A percentile compares a stretch with the other conserved stretches of the same genome.
phyloP scores from a whole-genome alignment of 2,888 invertebrate genomes.

The Rotaria macrura region DNA sequence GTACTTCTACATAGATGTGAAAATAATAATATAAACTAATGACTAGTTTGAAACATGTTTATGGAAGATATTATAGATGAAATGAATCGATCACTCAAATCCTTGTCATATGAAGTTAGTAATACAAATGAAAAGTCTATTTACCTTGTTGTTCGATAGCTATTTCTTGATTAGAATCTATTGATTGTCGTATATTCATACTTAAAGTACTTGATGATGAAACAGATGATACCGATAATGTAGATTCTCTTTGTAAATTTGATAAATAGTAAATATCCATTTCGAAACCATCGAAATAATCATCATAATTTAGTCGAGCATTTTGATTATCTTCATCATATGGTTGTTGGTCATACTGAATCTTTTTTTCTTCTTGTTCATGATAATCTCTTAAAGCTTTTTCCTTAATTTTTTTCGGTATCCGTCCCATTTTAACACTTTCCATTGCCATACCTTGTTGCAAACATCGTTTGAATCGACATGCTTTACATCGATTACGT shows the following conservation, averaged over 20 bases:
- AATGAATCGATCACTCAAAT: too few species aligned
- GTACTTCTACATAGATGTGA: background rate
- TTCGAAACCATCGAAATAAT: too few species aligned
- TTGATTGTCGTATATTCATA: background rate
- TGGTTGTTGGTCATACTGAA: background rate
- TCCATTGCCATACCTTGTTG: conserved; percentile 24
- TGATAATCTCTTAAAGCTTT: background rate
- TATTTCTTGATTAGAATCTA: background rate
- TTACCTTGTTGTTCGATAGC: background rate
- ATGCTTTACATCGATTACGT: conserved; percentile 28
- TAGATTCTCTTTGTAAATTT: background rate
- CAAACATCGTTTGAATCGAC: conserved; percentile 18
- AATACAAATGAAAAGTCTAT: background rate
- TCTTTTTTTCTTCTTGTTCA: background rate
- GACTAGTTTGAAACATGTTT: too few species aligned
- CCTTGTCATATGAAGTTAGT: too few species aligned
- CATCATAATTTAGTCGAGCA: background rate
- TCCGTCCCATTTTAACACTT: conserved; percentile 26
- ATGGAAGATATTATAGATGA: too few species aligned
- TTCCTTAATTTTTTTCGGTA: conserved; percentile 27
- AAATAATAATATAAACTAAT: background rate
- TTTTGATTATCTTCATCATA: background rate
- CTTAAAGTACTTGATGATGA: background rate
- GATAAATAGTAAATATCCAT: background rate
- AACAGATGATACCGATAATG: background rate